phyloP scores from a whole-genome alignment of 2,113 vertebrate species.

The Arvicanthis niloticus region DNA sequence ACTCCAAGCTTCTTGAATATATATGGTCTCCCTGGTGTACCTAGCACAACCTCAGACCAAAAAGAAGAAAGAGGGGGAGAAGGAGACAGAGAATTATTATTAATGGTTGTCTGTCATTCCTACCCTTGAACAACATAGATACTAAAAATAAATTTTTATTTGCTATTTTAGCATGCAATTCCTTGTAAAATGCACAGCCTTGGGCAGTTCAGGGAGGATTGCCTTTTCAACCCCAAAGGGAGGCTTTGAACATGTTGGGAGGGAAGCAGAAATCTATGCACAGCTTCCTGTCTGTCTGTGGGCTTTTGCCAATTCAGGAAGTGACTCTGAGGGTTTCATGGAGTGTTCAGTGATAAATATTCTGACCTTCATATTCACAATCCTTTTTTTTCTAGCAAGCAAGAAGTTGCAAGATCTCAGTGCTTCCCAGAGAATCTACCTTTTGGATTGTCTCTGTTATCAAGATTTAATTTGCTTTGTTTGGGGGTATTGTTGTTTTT shows the following conservation, averaged over 20 bases:
- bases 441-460: background rate
- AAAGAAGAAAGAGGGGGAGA: background rate
- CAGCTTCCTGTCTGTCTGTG: background rate
- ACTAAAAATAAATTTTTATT: background rate
- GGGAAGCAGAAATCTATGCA: background rate
- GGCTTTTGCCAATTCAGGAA: background rate
- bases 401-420: background rate
- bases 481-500: background rate
- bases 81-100: background rate
- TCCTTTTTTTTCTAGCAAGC: background rate
- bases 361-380: background rate
- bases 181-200: background rate
- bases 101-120: slow-evolving; percentile 36
- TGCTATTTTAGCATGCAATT: background rate
- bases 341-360: background rate
- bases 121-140: background rate
- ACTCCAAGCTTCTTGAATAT: slow-evolving; percentile 5
- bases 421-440: background rate
- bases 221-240: background rate
- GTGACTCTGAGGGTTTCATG: background rate
- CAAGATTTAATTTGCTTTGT: background rate
- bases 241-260: background rate
- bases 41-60: background rate
- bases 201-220: background rate
- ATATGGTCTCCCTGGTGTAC: background rate